Evolutionary conservation across 1,140 invertebrate genomes (phyloP), one percentile per base, ranked within the genome.

Genomic region (Maniola jurtina): DNA sequence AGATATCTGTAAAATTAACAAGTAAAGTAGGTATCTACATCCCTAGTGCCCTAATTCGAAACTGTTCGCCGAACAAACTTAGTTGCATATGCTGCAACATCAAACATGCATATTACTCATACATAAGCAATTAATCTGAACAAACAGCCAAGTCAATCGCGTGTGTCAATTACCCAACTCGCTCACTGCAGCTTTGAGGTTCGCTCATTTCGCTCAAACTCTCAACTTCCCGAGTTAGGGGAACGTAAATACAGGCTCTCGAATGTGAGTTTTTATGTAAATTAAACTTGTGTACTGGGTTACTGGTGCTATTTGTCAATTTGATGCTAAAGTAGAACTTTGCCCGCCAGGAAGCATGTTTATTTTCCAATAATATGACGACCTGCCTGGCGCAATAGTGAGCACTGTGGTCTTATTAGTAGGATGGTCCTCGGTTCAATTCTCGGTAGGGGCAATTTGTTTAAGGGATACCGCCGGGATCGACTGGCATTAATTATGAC

Each of bases 121-220:
- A 57, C 55, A 64, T 48, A 64, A 60, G 14, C 15, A 64, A 57
- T 45, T 48, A 64, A 64, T 58, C 54, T 36, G 11, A 42, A 45
- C 57, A 64, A 64, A 64, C 45, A 64, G 2, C 6, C 62, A 58
- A 63, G 54, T 64, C 55, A 57, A 48, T 64, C 62, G 55, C 42
- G 55, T 57, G 36, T 57, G 52, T 34, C 57, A 64, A 64, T 64
- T 58, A 64, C 40, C 55, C 54, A 36, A 33, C 2, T 45, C 1
- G 25, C 25, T 25, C 25, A 58, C 62, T 57, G 42, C 54, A 35
- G 62, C 55, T 64, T 64, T 64, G 62, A 64, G 54, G 55, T 42
- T 15, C 15, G 48, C 38, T 45, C 58, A 45, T 45, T 34, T 45
- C 42, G 54, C 54, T 11, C 40, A 38, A 64, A 58, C 62, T 64